A percentile compares a stretch with the other conserved stretches of the same genome.
These are phyloP conservation scores for Perccottus glenii DNA, from an alignment of 2,113 vertebrate species.

Conservation along the genomic window DNA sequence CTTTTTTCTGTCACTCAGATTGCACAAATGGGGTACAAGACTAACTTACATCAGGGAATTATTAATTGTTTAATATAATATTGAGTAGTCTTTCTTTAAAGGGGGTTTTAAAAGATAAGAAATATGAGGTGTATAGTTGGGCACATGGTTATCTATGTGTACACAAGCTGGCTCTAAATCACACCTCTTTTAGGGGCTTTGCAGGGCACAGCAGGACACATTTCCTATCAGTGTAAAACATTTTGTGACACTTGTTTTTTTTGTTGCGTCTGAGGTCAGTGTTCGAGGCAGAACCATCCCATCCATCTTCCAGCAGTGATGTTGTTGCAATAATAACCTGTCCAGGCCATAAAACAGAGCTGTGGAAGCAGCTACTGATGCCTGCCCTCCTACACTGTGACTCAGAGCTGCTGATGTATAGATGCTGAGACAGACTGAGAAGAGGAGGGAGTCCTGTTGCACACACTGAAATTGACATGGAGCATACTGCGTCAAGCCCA, in stretches of 20 bases:
- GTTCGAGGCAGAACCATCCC: slow-evolving; percentile 37
- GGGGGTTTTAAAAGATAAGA: slow-evolving; percentile 19
- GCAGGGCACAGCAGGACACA: slow-evolving; percentile 21
- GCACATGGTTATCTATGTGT: neutral
- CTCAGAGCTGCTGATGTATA: slow-evolving; percentile 71
- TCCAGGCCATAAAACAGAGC: slow-evolving; percentile 57
- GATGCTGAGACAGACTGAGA: slow-evolving; percentile 60
- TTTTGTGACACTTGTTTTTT: slow-evolving; percentile 36
- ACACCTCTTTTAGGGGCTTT: slow-evolving; percentile 17
- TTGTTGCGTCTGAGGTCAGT: slow-evolving; percentile 41
- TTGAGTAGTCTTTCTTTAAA: slow-evolving; percentile 23
- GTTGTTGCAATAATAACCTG: slow-evolving; percentile 66
- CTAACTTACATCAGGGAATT: too few relatives aligned
- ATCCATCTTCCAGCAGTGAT: slow-evolving; percentile 50
- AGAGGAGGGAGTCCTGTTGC: slow-evolving; percentile 54
- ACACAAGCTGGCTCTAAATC: slow-evolving; percentile 16
- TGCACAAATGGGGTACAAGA: too few relatives aligned
- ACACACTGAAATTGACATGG: slow-evolving; percentile 42
- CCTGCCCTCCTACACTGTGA: slow-evolving; percentile 69
- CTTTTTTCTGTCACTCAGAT: too few relatives aligned
- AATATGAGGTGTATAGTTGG: slow-evolving; percentile 22
- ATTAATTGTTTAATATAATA: too few relatives aligned
- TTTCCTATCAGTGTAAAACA: slow-evolving; percentile 44
- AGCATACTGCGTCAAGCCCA: slow-evolving; percentile 29
- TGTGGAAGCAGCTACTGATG: slow-evolving; percentile 53